phyloP scores from a whole-genome alignment of 2,888 invertebrate species.

The Meandrusa payeni region DNA sequence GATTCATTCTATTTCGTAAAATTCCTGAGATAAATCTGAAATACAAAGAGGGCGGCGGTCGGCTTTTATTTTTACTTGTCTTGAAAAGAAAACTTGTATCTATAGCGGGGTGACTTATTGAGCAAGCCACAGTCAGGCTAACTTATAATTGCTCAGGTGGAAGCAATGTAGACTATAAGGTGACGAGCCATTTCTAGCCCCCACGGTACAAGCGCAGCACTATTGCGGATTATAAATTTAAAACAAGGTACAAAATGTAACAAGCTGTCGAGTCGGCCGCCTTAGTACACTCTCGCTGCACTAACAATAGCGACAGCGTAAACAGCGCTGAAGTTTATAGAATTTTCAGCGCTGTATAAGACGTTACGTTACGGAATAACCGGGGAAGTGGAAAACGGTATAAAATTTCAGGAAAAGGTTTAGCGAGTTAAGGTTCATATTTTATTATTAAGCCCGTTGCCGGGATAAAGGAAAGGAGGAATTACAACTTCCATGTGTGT shows the following conservation, averaged over 20 bases:
- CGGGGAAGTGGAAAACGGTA: slow-evolving; percentile 16
- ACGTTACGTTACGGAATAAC: slow-evolving; percentile 16
- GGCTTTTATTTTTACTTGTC: too few species aligned
- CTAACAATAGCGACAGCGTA: slow-evolving; percentile 25
- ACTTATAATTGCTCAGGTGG: too few species aligned
- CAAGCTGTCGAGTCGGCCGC: slow-evolving; percentile 16
- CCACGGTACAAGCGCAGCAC: not conserved
- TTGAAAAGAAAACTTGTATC: too few species aligned
- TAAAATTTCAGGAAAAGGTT: slow-evolving; percentile 20
- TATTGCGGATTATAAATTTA: slow-evolving; percentile 19
- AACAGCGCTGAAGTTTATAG: slow-evolving; percentile 30
- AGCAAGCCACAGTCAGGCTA: too few species aligned
- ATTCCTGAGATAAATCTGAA: too few species aligned
- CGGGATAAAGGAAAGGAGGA: too few species aligned
- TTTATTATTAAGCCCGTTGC: slow-evolving; percentile 5
- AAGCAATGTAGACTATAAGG: too few species aligned
- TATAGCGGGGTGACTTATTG: too few species aligned
- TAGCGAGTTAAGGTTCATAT: slow-evolving; percentile 10
- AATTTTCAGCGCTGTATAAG: slow-evolving; percentile 26
- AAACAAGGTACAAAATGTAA: slow-evolving; percentile 19
- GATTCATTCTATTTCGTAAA: too few species aligned
- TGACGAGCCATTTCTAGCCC: too few species aligned
- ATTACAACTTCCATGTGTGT: too few species aligned
- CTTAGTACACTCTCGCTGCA: slow-evolving; percentile 9
- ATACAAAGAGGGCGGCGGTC: too few species aligned